Evolutionary conservation across 2,797 vertebrate genomes (phyloP).

Genomic region (Neopelma chrysocephalum): DNA sequence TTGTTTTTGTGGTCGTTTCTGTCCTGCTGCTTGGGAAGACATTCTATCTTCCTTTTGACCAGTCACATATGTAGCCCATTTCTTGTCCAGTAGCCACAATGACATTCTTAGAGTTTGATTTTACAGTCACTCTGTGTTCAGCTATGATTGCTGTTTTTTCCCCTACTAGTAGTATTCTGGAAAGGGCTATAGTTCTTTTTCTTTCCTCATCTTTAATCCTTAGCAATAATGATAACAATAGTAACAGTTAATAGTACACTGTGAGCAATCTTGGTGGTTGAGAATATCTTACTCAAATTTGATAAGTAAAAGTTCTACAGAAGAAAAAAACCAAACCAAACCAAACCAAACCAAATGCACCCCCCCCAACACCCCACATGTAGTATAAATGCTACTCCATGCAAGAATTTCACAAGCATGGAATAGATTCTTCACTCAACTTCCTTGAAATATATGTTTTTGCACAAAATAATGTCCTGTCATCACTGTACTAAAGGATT

Average conservation of each 20-base stretch:
- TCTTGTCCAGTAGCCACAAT: neutral
- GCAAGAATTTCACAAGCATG: neutral
- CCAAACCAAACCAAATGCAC: neutral
- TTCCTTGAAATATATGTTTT: neutral
- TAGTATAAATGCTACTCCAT: neutral
- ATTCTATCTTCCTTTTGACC: neutral
- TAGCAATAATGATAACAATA: neutral
- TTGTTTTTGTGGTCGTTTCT: neutral
- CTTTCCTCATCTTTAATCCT: neutral
- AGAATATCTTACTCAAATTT: neutral
- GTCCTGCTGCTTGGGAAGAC: neutral
- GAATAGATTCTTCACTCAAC: neutral
- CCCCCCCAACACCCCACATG: rapidly evolving
- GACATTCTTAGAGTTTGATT: neutral
- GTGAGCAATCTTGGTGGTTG: neutral
- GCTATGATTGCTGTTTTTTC: neutral
- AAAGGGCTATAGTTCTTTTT: neutral
- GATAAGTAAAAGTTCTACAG: neutral
- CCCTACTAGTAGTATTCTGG: neutral
- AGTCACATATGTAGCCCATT: neutral
- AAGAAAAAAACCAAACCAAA: neutral
- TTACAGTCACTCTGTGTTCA: neutral
- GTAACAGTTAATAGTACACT: neutral
- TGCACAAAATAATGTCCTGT: neutral
- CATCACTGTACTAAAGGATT: neutral